Conservation (phyloP, 2,888 invertebrate species). For the Callosobruchus maculatus region DNA sequence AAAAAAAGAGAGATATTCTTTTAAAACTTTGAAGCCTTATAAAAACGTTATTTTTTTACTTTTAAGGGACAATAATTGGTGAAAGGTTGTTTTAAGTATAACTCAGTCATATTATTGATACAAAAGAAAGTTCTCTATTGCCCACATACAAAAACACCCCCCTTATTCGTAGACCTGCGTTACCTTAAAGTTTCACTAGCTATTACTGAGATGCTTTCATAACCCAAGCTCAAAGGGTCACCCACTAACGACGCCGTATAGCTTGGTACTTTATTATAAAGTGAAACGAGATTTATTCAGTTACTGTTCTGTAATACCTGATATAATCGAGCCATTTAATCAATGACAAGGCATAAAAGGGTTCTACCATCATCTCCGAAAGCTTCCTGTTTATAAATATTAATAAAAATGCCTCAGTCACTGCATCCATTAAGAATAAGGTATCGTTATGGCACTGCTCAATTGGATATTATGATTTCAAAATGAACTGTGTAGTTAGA, state of each 20-base stretch:
- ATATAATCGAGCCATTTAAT: background rate
- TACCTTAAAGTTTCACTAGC: background rate
- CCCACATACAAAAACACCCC: no score
- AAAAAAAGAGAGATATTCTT: no score
- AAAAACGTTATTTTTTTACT: no score
- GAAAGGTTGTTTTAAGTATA: no score
- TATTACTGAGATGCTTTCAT: background rate
- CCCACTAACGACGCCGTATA: background rate
- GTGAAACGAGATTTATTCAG: background rate
- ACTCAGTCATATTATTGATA: no score
- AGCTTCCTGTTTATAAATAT: background rate
- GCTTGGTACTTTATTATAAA: background rate
- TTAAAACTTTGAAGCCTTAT: no score
- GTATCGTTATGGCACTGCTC: no score
- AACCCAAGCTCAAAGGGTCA: background rate
- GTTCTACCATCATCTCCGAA: background rate
- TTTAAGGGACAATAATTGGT: no score
- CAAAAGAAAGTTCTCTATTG: no score
- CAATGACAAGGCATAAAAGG: background rate
- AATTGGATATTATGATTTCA: background rate
- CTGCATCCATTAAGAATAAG: background rate
- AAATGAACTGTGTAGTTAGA: background rate
- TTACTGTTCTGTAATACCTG: background rate
- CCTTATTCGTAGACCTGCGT: no score
- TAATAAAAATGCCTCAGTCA: background rate